Base-by-base conservation (phyloP, 2,797 vertebrate species). In the Halcyon badia region DNA sequence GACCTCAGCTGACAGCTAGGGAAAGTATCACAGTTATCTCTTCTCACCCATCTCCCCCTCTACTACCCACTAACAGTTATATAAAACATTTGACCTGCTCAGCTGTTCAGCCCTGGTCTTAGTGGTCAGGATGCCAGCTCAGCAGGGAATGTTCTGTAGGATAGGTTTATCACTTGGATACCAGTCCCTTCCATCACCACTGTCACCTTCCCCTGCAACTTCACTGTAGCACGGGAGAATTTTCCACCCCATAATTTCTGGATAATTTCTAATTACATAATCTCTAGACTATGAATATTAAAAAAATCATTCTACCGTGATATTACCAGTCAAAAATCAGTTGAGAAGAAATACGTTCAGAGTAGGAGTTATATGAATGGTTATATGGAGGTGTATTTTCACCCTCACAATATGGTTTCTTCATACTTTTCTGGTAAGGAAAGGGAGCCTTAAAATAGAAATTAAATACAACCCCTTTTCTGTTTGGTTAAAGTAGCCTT, bases 361-460 rank as follows among this genome's bases (percentile, higher is more conserved):
- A 88, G 52, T 57, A 73, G 56, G 70, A 92, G 46, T 22, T 0
- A 73, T 65, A 61, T 1, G 4, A 80, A 33, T 5, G 10, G 33
- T 52, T 52, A 17, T 46, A 72, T 13, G 24, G 8, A 70, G 65
- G 65, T 1, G 0, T 20, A 60, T 73, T 90, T 90, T 82, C 75
- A 82, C 41, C 30, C 48, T 90, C 41, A 18, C 20, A 2, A 76
- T 57, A 39, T 5, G 7, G 73, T 37, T 54, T 41, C 21, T 94
- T 93, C 73, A 26, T 28, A 70, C 37, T 73, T 79, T 52, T 66
- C 56, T 90, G 75, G 71, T 41, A 96, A 82, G 24, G 24, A 78
- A 75, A 85, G 35, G 12, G 52, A 89, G 33, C 33, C 81, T 90
- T 93, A 90, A 96, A 92, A 92, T 24, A 93, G 41, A 84, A 94